Evolutionary conservation across 2,797 vertebrate species (phyloP).

Genomic region (Crax fasciolata): DNA sequence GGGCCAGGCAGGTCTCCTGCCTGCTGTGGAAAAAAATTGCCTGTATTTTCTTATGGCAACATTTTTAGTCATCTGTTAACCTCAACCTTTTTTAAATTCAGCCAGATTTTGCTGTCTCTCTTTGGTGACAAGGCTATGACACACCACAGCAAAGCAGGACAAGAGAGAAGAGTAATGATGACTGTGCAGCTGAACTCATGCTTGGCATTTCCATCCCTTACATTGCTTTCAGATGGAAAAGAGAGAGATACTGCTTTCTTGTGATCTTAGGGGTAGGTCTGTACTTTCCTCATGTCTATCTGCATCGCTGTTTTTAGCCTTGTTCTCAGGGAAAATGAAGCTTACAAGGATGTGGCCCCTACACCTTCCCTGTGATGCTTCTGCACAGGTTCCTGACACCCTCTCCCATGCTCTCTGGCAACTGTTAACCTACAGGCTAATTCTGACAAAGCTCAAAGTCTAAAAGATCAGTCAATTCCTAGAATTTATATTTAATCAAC

Average conservation of each 20-base stretch:
- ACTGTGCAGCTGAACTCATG: not conserved
- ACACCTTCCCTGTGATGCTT: accelerated
- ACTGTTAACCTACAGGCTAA: not conserved
- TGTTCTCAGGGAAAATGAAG: not conserved
- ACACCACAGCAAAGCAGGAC: accelerated
- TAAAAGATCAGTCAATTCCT: not conserved
- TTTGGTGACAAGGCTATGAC: not conserved
- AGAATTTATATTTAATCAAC: not conserved
- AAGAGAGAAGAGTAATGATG: not conserved
- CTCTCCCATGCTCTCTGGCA: not conserved
- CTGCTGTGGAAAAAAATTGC: not conserved
- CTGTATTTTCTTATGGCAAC: not conserved
- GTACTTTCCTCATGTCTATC: not conserved
- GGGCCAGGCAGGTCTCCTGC: not conserved
- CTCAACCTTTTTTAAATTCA: not conserved
- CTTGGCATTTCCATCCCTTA: not conserved
- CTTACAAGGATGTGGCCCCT: not conserved
- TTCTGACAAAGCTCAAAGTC: not conserved
- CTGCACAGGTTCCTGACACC: accelerated
- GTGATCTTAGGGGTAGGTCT: not conserved
- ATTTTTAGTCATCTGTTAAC: not conserved
- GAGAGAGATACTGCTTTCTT: not conserved
- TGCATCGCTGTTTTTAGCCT: not conserved
- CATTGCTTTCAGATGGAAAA: not conserved
- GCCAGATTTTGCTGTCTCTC: not conserved